Percentiles rank a stretch among this genome's conserved stretches.
Evolutionary conservation across 2,113 vertebrate species (phyloP).

Genomic region (Neotoma lepida): DNA sequence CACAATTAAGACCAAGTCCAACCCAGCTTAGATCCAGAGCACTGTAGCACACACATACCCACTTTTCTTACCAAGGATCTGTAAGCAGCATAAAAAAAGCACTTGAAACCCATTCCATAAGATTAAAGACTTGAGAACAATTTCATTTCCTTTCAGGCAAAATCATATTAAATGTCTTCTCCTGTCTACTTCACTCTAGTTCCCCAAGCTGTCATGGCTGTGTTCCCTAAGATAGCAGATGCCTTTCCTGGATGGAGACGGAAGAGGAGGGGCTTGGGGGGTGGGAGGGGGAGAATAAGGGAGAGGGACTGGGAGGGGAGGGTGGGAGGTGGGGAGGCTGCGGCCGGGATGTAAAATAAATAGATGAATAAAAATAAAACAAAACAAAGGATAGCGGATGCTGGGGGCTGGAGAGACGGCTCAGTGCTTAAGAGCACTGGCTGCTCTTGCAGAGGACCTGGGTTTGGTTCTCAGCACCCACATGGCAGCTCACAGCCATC

Average conservation of each 20-base stretch:
- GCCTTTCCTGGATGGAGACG: background rate
- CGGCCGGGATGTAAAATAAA: background rate
- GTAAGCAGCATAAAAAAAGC: background rate
- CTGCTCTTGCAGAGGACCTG: background rate
- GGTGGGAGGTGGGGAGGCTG: background rate
- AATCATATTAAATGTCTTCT: background rate
- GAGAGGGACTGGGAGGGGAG: background rate
- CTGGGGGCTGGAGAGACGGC: background rate
- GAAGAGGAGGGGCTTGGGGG: background rate
- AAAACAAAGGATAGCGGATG: background rate
- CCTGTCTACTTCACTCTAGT: background rate
- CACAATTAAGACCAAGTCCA: background rate
- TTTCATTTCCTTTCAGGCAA: constrained; percentile 36
- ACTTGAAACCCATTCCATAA: constrained; percentile 13
- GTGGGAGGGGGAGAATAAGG: background rate
- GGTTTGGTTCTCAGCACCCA: background rate
- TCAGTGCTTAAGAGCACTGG: background rate
- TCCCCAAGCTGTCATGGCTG: background rate
- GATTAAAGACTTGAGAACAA: constrained; percentile 36
- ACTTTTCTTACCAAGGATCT: constrained; percentile 24
- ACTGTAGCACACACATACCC: background rate
- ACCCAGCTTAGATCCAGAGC: background rate
- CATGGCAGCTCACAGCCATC: background rate
- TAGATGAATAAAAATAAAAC: background rate
- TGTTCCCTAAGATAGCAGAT: background rate